Evolutionary conservation across 1,140 invertebrate species (phyloP), one percentile per base, ranked within the genome.

Genomic region (Stenopsyche tienmushanensis): DNA sequence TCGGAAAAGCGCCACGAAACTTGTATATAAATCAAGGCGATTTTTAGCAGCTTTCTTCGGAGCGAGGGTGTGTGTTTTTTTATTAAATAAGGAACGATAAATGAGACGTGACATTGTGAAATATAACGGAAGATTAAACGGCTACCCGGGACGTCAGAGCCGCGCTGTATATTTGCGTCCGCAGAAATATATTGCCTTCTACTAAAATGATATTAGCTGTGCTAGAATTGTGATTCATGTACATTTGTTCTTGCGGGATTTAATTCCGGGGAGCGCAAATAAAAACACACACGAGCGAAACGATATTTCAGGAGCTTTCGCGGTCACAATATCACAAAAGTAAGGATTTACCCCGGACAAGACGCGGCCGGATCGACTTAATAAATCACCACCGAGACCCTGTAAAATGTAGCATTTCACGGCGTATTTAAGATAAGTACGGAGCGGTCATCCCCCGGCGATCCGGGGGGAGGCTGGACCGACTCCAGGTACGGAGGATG

Each of bases 81-180:
- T 65, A 65, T 65, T 65, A 65, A 55, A 65, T 57, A 65, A 65
- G 52, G 63, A 57, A 65, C 39, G 63, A 65, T 65, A 65, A 65
- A 65, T 65, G 63, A 55, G 52, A 65, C 41, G 52, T 58, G 52
- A 47, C 63, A 54, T 57, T 47, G 63, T 65, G 63, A 65, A 65
- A 65, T 65, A 65, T 41, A 15, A 45, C 21, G 42, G 25, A 41
- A 47, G 63, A 60, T 57, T 65, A 57, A 47, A 64, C 54, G 29
- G 54, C 54, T 29, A 29, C 34, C 34, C 15, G 54, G 42, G 54
- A 57, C 54, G 39, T 34, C 29, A 34, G 5, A 13, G 29, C 29
- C 29, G 13, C 13, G 13, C 29, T 53, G 53, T 39, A 39, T 34
- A 34, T 34, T 34, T 34, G 29, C 25, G 26, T 55, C 15, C n/a